Evolutionary conservation across 1,140 invertebrate species (phyloP), one percentile per base, ranked within the genome.

Genomic region (Lanistes nyassanus): DNA sequence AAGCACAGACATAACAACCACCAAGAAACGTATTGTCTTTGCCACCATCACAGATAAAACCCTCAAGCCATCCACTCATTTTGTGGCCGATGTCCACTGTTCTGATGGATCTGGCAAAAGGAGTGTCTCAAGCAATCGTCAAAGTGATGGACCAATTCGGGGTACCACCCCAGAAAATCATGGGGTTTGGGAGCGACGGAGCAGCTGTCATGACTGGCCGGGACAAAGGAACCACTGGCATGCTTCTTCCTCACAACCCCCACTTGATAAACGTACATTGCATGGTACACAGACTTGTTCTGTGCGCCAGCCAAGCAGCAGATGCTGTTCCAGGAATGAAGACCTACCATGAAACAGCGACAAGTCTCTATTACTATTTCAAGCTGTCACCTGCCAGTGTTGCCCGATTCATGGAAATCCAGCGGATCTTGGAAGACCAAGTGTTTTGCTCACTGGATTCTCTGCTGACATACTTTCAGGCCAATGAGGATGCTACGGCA

Each of bases 111-210:
- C 56, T 51, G 74, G 77, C n/a, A n/a, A 7, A 19, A 21, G 67
- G 36, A 21, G 29, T 76, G 39, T 31, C 74, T 29, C 29, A 3
- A 4, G 56, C 39, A 66, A 58, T 76, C 5, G n/a, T 29, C 16
- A 62, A 67, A 13, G 53, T 76, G 42, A 34, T 76, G 9, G 34
- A 58, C 21, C 64, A 71, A 71, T 26, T 65, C 36, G 60, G 73
- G 36, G 9, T 66, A 36, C 13, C 37, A 26, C 3, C n/a, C 31
- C 37, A 6, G 9, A 80, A 78, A 51, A 37, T 80, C 23, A 56
- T 78, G 21, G 79, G 76, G 19, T 64, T 80, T n/a, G 80, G 77
- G 6, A 67, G 77, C n/a, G 80, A 76, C 64, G 80, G 80, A 2
- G 75, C 77, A 37, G 42, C 55, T 23, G 80, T 79, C 2, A 79